These are phyloP conservation scores for Mormyrus hasselquistii DNA, from an alignment of 2,797 vertebrate genomes.

Conservation along the genomic window DNA sequence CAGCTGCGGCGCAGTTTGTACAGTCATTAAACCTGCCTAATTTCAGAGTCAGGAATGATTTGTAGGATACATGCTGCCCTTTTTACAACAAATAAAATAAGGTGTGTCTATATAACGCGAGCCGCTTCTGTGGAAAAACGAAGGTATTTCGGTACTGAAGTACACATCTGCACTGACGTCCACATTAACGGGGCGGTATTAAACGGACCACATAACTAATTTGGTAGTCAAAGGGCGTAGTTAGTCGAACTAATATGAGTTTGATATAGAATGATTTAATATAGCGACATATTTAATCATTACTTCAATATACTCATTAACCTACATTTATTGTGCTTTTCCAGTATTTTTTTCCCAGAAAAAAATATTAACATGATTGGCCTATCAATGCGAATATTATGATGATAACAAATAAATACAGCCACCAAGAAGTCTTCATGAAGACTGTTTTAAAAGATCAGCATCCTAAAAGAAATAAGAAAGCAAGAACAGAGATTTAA, in stretches of 20 bases:
- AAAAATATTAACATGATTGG: background rate
- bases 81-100: background rate
- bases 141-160: background rate
- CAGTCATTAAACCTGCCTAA: conserved; percentile 13
- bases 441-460: background rate
- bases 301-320: background rate
- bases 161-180: background rate
- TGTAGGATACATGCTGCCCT: background rate
- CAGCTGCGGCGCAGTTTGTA: background rate
- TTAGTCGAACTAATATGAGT: background rate
- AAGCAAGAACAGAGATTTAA: background rate
- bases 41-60: background rate
- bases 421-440: background rate
- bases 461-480: background rate
- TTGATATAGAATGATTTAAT: background rate
- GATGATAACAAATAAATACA: background rate
- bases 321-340: background rate
- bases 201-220: background rate
- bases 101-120: background rate
- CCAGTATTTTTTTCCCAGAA: background rate
- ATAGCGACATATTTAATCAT: background rate
- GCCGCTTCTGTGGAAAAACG: background rate
- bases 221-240: background rate
- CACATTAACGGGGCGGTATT: background rate
- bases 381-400: background rate